Evolutionary conservation across 1,140 invertebrate species (phyloP), one percentile per base, ranked within the genome.

Genomic region (Drosophila melanica): DNA sequence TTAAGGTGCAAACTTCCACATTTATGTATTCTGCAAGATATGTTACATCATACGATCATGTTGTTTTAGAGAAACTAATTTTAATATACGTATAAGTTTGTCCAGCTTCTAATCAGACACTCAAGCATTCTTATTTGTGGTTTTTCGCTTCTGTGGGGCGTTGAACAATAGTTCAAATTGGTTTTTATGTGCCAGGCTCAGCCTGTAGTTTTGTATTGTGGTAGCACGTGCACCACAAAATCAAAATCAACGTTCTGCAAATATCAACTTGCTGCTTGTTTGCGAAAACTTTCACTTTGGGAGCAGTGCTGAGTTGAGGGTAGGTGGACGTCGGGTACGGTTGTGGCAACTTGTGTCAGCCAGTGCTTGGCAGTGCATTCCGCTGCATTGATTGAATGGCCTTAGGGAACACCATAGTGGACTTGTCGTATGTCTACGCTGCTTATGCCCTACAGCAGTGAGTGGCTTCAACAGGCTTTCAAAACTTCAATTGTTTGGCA

Each of bases 211-310:
- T 18, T 41, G 37, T 27, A 18, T 7, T 1, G 23, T 9, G 51
- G 10, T 69, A 55, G 44, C 50, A 35, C 58, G 33, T 23, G 63
- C 37, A 23, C n/a, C 35, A 20, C 35, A 60, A 35, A 60, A 51
- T 68, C 45, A 58, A 42, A 57, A 57, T 57, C 37, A 81, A 81
- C 74, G 75, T 70, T 81, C 55, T 75, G 75, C 79, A 81, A 81
- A 81, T 74, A 81, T 81, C 79, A 81, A 77, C 79, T 81, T 77
- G 79, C 68, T 45, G 42, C 69, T 70, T 81, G 79, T 81, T 81
- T 81, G 79, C 60, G 66, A 60, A 64, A 81, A 81, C 81, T 80
- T 81, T 81, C 79, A 79, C 55, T 33, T n/a, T 42, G 35, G 20
- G 4, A 33, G 44, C 33, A 1, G 7, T 33, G n/a, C 33, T 81